These are phyloP conservation scores for Staurois parvus DNA, from an alignment of 2,797 vertebrate genomes.

Conservation along the genomic window DNA sequence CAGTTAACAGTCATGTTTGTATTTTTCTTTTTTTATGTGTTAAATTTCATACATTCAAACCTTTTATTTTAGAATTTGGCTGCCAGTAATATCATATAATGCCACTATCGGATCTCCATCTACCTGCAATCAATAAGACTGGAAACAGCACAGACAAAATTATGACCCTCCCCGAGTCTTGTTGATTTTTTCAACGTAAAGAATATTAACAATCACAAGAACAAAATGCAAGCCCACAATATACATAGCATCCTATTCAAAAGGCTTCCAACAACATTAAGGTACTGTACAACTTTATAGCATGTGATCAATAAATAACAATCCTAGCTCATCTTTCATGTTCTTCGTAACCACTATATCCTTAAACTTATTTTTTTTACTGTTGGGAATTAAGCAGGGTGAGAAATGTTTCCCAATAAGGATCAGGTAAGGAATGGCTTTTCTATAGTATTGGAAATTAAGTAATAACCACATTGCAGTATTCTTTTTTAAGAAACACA, in stretches of 20 bases:
- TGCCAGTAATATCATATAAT: neutral
- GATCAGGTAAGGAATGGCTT: too few relatives aligned
- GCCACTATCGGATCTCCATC: neutral
- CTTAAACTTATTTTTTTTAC: neutral
- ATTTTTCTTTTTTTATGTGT: too few relatives aligned
- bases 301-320: too few relatives aligned
- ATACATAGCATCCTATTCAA: neutral
- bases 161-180: neutral
- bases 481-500: too few relatives aligned
- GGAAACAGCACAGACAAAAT: neutral
- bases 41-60: neutral
- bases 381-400: neutral
- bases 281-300: neutral
- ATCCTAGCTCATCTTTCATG: too few relatives aligned
- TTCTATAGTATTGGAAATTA: too few relatives aligned
- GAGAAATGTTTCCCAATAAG: too few relatives aligned
- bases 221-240: neutral
- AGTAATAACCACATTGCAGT: too few relatives aligned
- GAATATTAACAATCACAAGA: neutral
- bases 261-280: neutral
- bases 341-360: too few relatives aligned
- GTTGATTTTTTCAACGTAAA: slow-evolving; percentile 13
- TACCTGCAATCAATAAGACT: neutral
- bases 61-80: slow-evolving; percentile 5
- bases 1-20: too few relatives aligned